phyloP scores from a whole-genome alignment of 2,888 invertebrate species.

The Rhamphomyia laevipes region DNA sequence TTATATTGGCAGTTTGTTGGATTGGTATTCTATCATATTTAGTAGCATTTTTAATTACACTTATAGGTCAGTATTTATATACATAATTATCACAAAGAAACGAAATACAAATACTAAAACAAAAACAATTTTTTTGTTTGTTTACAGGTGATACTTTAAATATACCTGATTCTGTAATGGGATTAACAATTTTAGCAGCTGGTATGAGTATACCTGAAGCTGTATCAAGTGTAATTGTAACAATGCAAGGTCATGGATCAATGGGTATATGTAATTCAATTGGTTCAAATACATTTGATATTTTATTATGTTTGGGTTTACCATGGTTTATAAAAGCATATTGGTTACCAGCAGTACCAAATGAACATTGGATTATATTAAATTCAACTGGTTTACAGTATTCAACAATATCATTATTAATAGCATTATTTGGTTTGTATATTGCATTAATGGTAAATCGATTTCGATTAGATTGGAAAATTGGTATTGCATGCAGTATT shows the following conservation, averaged over 20 bases:
- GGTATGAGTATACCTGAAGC: conserved; percentile 82
- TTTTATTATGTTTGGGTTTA: conserved; percentile 61
- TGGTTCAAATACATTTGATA: conserved; percentile 73
- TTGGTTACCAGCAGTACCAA: conserved; percentile 46
- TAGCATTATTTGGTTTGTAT: conserved; percentile 59
- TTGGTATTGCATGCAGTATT: conserved; percentile 53
- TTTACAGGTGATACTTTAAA: conserved; percentile 60
- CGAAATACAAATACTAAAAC: too few species aligned
- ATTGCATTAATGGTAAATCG: conserved; percentile 51
- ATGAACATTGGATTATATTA: conserved; percentile 49
- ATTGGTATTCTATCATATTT: conserved; percentile 69
- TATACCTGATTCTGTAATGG: conserved; percentile 77
- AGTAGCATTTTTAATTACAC: conserved; percentile 77
- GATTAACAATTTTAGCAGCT: conserved; percentile 71
- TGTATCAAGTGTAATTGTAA: conserved; percentile 72
- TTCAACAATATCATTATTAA: conserved; percentile 60
- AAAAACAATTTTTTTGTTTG: conserved; percentile 3
- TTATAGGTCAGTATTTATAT: conserved; percentile 61
- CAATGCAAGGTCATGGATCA: conserved; percentile 55
- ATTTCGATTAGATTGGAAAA: conserved; percentile 57
- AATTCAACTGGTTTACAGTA: conserved; percentile 67
- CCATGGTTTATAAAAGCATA: conserved; percentile 65
- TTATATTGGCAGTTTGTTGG: conserved; percentile 71
- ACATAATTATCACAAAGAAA: too few species aligned
- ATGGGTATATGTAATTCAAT: conserved; percentile 66